phyloP scores from a whole-genome alignment of 2,888 invertebrate species.

The Serrognathus titanus region DNA sequence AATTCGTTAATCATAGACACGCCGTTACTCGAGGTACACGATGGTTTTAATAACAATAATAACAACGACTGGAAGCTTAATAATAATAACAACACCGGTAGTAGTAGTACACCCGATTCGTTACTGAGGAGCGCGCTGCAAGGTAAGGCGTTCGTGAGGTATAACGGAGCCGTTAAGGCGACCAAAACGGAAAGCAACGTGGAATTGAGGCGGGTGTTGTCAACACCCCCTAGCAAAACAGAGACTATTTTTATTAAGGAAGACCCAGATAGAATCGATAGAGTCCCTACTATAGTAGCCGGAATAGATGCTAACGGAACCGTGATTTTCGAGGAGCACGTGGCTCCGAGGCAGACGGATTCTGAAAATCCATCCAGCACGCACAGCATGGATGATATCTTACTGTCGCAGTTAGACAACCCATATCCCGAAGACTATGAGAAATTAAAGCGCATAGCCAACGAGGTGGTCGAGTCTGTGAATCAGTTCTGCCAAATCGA shows the following conservation, averaged over 20 bases:
- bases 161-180: conserved; percentile 42
- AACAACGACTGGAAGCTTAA: conserved; percentile 80
- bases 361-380: conserved; percentile 43
- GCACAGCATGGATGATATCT: conserved; percentile 66
- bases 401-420: conserved; percentile 65
- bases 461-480: conserved; percentile 75
- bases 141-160: conserved; percentile 61
- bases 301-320: conserved; percentile 46
- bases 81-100: conserved; percentile 53
- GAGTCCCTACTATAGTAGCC: conserved; percentile 45
- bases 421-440: conserved; percentile 78
- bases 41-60: conserved; percentile 66
- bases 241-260: conserved; percentile 46
- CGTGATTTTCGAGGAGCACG: conserved; percentile 38
- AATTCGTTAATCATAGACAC: conserved; percentile 51
- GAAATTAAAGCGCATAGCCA: conserved; percentile 78
- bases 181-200: conserved; percentile 41
- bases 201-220: conserved; percentile 58
- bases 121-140: conserved; percentile 78
- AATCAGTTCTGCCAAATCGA: conserved; percentile 63
- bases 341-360: conserved; percentile 49
- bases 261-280: conserved; percentile 40
- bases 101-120: conserved; percentile 60
- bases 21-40: conserved; percentile 56
- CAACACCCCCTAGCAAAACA: conserved; percentile 49